Evolutionary conservation across 2,113 vertebrate genomes (phyloP).

Genomic region (Myrmophylax atrothorax): DNA sequence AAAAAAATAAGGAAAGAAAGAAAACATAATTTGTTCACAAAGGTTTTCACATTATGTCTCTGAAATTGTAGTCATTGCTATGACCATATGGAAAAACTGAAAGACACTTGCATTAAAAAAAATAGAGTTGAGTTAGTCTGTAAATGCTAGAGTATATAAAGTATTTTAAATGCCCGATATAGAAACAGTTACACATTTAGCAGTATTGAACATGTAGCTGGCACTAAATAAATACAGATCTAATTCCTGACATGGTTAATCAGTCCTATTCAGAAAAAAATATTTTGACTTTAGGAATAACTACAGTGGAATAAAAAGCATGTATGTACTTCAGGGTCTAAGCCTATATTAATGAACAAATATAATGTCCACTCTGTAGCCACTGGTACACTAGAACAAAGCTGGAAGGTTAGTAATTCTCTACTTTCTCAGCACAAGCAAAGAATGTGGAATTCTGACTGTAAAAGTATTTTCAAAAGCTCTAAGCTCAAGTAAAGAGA

Average conservation of each 20-base stretch:
- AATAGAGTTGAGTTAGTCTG: background rate
- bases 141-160: background rate
- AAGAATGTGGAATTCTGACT: background rate
- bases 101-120: background rate
- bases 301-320: background rate
- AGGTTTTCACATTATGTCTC: background rate
- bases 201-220: background rate
- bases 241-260: background rate
- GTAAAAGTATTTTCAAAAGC: background rate
- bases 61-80: background rate
- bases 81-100: background rate
- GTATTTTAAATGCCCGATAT: background rate
- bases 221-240: background rate
- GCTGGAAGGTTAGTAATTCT: background rate
- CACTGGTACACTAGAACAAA: background rate
- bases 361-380: background rate
- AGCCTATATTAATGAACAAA: background rate
- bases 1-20: background rate
- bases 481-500: background rate
- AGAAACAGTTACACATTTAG: background rate
- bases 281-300: background rate
- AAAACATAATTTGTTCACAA: background rate
- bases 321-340: background rate
- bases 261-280: background rate
- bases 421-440: background rate